Evolutionary conservation across 2,113 vertebrate genomes (phyloP).

Genomic region (Pangasianodon gigas): DNA sequence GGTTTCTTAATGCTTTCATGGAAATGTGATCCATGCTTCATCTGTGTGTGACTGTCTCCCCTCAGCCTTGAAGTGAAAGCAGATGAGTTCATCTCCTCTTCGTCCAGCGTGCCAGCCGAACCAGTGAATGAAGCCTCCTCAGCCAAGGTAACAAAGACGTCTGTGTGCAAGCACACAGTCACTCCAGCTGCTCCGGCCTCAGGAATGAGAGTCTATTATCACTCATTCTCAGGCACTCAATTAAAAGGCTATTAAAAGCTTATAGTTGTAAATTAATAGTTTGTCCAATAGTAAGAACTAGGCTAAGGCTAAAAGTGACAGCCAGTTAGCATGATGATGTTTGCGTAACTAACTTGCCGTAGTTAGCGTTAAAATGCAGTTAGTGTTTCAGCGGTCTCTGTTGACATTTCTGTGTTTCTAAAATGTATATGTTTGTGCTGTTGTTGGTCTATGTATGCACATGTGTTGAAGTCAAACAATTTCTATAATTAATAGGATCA

Average conservation of each 20-base stretch:
- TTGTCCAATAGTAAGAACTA: neutral
- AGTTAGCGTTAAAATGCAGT: too few relatives aligned
- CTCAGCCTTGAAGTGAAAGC: conserved; percentile 65
- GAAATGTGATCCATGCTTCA: neutral
- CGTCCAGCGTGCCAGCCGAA: conserved; percentile 57
- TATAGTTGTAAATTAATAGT: neutral
- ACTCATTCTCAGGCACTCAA: neutral
- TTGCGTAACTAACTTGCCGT: neutral
- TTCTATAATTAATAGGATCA: neutral
- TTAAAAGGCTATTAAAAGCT: neutral
- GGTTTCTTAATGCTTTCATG: neutral
- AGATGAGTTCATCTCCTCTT: conserved; percentile 58
- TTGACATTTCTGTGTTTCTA: neutral
- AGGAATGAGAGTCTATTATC: neutral
- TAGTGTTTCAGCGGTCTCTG: too few relatives aligned
- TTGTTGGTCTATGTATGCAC: neutral
- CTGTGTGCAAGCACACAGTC: neutral
- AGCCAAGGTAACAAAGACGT: conserved; percentile 54
- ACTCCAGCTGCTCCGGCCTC: conserved; percentile 1
- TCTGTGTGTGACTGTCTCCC: conserved; percentile 14
- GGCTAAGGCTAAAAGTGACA: neutral
- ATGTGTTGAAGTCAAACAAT: too few relatives aligned
- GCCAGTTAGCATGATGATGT: neutral
- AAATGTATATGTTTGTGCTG: neutral
- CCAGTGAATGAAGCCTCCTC: conserved; percentile 52